Evolutionary conservation across 2,113 vertebrate species (phyloP), one percentile per base, ranked within the genome.

Genomic region (Polypterus bichir): DNA sequence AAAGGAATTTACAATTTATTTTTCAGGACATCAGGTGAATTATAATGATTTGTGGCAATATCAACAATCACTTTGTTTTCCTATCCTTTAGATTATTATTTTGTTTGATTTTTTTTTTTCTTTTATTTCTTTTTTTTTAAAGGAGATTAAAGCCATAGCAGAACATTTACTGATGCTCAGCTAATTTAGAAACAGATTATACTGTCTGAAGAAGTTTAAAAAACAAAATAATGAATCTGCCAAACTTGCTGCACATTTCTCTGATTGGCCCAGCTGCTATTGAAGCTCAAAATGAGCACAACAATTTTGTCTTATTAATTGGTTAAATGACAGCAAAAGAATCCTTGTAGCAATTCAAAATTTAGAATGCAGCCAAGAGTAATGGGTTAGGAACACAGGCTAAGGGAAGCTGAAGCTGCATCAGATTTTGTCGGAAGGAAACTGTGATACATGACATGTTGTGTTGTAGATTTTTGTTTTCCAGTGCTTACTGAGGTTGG

Each of bases 11-110:
- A 84, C 65, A 78, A 81, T 86, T 92, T 95, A 91, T 79, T 81
- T 94, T 94, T 93, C 89, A 93, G 84, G 92, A 93, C 92, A 95
- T 98, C 96, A 97, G 93, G 96, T 96, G 92, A 97, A 96, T 94
- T 94, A 90, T 93, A 93, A 94, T 95, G 91, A 94, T 97, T 94
- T 94, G 92, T 98, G 96, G 96, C 96, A 98, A 97, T 97, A 98
- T 96, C 92, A 90, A 90, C 89, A 91, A 90, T 90, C 90, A 88
- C 83, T 88, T 89, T 69, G 70, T 76, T 76, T 81, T 77, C 85
- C 78, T 78, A 76, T 81, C 70, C 79, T 77, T 70, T 56, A 61
- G 62, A 62, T 66, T 70, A 71, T 69, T 69, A 77, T 76, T 71
- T 68, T 77, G 64, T 77, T 72, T 73, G 44, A 58, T 65, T 62